Percentiles rank a stretch among this genome's conserved stretches.
These are phyloP conservation scores for Cynoglossus semilaevis DNA, from an alignment of 2,113 vertebrate genomes.

Conservation along the genomic window DNA sequence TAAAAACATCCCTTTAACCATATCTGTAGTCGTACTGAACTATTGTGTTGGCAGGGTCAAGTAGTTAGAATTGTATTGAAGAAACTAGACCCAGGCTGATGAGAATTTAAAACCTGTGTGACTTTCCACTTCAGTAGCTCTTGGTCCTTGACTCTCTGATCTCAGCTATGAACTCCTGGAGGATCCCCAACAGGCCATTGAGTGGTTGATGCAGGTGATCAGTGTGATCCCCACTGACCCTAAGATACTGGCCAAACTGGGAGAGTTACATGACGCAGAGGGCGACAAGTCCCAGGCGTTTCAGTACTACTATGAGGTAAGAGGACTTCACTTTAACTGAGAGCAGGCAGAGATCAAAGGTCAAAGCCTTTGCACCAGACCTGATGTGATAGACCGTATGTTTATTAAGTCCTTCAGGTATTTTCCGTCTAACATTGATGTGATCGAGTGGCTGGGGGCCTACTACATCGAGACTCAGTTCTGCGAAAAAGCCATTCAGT, in stretches of 20 bases:
- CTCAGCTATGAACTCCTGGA: constrained; percentile 87
- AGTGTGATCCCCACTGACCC: constrained; percentile 90
- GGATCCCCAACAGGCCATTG: constrained; percentile 88
- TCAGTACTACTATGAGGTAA: constrained; percentile 92
- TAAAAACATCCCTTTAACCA: too few species aligned
- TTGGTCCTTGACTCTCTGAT: constrained; percentile 72
- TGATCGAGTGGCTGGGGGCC: constrained; percentile 95
- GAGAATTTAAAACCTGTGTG: too few species aligned
- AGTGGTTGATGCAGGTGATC: constrained; percentile 92
- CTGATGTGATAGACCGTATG: constrained; percentile 1
- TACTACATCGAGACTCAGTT: constrained; percentile 96
- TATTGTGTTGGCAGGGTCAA: too few species aligned
- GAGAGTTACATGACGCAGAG: constrained; percentile 85
- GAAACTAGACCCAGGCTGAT: neutral
- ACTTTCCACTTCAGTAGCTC: neutral
- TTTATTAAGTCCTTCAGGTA: constrained; percentile 88
- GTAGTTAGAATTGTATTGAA: too few species aligned
- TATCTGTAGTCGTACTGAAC: too few species aligned
- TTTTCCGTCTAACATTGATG: constrained; percentile 93
- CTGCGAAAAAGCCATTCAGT: constrained; percentile 97
- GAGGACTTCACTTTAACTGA: neutral
- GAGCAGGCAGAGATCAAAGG: neutral
- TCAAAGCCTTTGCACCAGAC: too few species aligned
- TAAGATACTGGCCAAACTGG: constrained; percentile 85
- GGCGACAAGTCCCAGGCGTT: constrained; percentile 96